Evolutionary conservation across 2,113 vertebrate genomes (phyloP).

Genomic region (Lycocorax pyrrhopterus): DNA sequence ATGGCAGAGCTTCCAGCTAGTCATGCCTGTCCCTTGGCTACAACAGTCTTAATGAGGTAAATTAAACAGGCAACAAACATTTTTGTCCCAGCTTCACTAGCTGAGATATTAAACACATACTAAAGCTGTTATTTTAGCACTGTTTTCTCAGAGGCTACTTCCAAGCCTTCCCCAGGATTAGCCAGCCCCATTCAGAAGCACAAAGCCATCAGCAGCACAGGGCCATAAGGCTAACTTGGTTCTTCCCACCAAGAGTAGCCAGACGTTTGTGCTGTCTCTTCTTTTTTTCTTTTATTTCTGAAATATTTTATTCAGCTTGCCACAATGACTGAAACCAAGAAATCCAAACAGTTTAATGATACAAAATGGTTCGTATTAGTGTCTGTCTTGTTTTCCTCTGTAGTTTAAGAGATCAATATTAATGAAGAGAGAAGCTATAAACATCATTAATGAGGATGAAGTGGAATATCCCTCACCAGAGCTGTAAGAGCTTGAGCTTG

Average conservation of each 20-base stretch:
- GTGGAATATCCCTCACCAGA: slow-evolving; percentile 43
- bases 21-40: neutral
- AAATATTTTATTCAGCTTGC: slow-evolving; percentile 28
- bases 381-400: slow-evolving; percentile 60
- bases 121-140: neutral
- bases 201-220: neutral
- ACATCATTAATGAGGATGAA: slow-evolving; percentile 71
- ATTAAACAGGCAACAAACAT: neutral
- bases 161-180: neutral
- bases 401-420: slow-evolving; percentile 71
- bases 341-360: slow-evolving; percentile 68
- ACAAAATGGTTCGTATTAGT: slow-evolving; percentile 66
- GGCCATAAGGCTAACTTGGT: neutral
- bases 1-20: neutral
- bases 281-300: neutral
- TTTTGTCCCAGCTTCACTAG: neutral
- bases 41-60: neutral
- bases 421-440: slow-evolving; percentile 75
- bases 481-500: neutral
- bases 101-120: neutral
- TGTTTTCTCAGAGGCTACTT: neutral
- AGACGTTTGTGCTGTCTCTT: neutral
- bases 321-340: slow-evolving; percentile 37
- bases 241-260: neutral
- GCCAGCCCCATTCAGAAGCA: neutral